These are phyloP conservation scores for Patagioenas fasciata DNA, from an alignment of 2,113 vertebrate species.

Conservation along the genomic window DNA sequence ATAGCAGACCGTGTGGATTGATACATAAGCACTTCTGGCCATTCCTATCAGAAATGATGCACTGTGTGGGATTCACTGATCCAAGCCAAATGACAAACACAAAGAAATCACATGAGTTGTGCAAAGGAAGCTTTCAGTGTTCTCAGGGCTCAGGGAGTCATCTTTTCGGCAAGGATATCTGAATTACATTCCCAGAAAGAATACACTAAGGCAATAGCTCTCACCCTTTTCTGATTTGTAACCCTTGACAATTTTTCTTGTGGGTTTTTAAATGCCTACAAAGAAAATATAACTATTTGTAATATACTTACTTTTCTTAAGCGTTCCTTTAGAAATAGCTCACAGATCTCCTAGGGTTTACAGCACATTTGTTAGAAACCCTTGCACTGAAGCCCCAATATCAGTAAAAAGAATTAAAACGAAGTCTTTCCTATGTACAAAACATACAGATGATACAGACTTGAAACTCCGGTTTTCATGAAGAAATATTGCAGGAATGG, in stretches of 20 bases:
- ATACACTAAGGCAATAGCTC: neutral
- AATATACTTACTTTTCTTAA: neutral
- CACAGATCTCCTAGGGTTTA: neutral
- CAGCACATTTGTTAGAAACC: neutral
- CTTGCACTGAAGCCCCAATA: neutral
- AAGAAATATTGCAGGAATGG: neutral
- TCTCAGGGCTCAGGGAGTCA: conserved; percentile 23
- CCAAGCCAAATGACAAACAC: conserved; percentile 55
- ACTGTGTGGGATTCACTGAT: conserved; percentile 42
- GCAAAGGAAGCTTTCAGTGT: conserved; percentile 43
- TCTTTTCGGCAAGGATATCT: neutral
- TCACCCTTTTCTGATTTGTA: neutral
- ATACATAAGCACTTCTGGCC: conserved; percentile 25
- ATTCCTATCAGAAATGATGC: conserved; percentile 41
- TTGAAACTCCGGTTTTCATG: neutral
- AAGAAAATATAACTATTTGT: neutral
- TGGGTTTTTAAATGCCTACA: neutral
- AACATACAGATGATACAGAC: neutral
- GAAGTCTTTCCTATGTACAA: neutral
- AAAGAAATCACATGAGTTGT: conserved; percentile 54
- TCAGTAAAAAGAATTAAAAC: neutral
- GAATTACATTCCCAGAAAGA: conserved; percentile 20
- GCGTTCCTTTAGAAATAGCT: neutral
- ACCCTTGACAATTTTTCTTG: neutral
- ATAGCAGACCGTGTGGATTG: neutral